Evolutionary conservation across 2,113 vertebrate genomes (phyloP).

Genomic region (Periophthalmus modestus): DNA sequence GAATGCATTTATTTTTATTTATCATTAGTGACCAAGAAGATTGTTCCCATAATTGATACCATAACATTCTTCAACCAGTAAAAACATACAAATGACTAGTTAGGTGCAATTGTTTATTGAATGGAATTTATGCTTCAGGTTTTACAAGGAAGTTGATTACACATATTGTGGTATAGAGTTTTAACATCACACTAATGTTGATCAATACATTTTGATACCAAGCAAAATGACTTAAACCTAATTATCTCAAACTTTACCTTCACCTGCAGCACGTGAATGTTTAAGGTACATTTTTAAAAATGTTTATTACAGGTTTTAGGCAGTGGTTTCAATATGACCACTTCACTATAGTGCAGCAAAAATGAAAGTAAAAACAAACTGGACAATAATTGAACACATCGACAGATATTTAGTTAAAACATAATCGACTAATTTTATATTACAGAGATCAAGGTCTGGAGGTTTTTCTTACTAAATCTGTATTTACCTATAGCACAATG

Average conservation of each 20-base stretch:
- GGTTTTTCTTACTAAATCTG: not conserved
- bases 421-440: not conserved
- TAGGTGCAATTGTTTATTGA: not conserved
- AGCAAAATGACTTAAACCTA: not conserved
- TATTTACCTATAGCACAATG: not conserved
- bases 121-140: too few species aligned
- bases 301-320: not conserved
- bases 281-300: not conserved
- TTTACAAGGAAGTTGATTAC: not conserved
- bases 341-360: too few species aligned
- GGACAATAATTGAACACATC: not conserved
- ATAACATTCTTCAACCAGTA: not conserved
- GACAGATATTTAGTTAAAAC: not conserved
- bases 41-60: not conserved
- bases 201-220: not conserved
- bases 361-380: not conserved
- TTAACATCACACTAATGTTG: not conserved
- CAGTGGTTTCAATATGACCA: too few species aligned
- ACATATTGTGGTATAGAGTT: not conserved
- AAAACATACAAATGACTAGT: not conserved
- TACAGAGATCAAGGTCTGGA: not conserved
- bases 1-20: not conserved
- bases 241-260: not conserved
- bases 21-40: slow-evolving; percentile 4
- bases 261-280: not conserved